Percentiles rank a stretch among this genome's conserved stretches.
Conservation (phyloP, 2,113 vertebrate species). For the Misgurnus anguillicaudatus region DNA sequence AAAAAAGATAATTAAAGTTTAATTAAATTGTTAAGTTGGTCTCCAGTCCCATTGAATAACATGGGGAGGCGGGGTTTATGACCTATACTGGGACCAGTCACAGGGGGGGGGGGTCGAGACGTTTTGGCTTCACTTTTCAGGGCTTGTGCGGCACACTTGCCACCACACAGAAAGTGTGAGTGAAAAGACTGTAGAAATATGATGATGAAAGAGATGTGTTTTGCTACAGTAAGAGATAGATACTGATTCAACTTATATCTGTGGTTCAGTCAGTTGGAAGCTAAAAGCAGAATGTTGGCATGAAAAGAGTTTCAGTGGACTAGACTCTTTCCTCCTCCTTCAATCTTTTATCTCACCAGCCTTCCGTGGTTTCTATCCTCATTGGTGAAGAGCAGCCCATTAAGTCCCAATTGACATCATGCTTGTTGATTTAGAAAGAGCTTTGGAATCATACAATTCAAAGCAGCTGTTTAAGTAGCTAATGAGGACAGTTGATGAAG, state of each 20-base stretch:
- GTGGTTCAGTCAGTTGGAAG: conserved; percentile 48
- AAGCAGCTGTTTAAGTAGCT: conserved; percentile 21
- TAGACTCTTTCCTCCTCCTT: not conserved
- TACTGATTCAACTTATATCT: conserved; percentile 55
- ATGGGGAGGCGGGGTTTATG: too few species aligned
- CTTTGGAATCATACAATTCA: not conserved
- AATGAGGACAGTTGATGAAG: conserved; percentile 16
- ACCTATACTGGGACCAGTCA: too few species aligned
- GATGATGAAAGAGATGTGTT: not conserved
- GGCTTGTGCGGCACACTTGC: too few species aligned
- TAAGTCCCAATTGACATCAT: conserved; percentile 8
- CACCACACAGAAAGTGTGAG: not conserved
- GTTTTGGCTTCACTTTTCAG: too few species aligned
- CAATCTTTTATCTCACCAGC: conserved; percentile 1
- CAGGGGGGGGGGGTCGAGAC: too few species aligned
- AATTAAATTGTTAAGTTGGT: too few species aligned
- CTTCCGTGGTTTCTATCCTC: conserved; percentile 28
- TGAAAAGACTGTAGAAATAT: not conserved
- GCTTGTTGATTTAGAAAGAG: conserved; percentile 20
- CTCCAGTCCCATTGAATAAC: too few species aligned
- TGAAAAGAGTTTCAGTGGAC: conserved; percentile 13
- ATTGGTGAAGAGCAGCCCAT: conserved; percentile 28
- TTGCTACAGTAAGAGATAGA: conserved; percentile 8
- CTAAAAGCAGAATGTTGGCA: conserved; percentile 30
- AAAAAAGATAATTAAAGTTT: too few species aligned